Evolutionary conservation across 1,140 invertebrate species (phyloP).

Genomic region (Drosophila eugracilis): DNA sequence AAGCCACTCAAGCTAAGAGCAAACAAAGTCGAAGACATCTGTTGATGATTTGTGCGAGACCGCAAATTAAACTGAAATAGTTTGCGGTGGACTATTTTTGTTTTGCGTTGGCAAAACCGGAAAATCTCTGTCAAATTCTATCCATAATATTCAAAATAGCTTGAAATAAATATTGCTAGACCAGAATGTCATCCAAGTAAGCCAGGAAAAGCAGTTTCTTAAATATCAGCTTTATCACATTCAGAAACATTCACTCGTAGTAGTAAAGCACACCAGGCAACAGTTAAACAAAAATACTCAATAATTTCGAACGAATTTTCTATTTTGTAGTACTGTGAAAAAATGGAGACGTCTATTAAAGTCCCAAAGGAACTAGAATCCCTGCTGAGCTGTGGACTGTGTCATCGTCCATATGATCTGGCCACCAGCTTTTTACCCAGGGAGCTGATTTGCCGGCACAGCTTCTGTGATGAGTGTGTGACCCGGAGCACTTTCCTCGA

Average conservation of each 20-base stretch:
- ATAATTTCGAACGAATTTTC: not conserved
- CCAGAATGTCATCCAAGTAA: not conserved
- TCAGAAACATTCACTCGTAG: not conserved
- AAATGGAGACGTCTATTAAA: constrained; percentile 41
- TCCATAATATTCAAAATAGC: not conserved
- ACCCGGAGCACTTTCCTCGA: constrained; percentile 67
- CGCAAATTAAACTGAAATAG: constrained; percentile 10
- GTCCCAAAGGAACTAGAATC: constrained; percentile 89
- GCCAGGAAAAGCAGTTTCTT: not conserved
- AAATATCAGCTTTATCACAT: not conserved
- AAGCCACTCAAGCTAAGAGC: not conserved
- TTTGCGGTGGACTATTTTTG: not conserved
- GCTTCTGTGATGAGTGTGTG: constrained; percentile 91
- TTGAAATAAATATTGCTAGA: not conserved
- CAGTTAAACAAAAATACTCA: not conserved
- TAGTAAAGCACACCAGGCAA: not conserved
- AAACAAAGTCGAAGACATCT: constrained; percentile 12
- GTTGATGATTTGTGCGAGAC: constrained; percentile 9
- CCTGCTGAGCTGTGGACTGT: constrained; percentile 89
- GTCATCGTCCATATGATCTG: constrained; percentile 89
- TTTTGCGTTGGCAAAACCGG: not conserved
- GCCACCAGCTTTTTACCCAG: constrained; percentile 88
- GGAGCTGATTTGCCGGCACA: constrained; percentile 90
- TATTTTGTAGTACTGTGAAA: not conserved
- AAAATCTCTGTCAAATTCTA: not conserved